phyloP scores from a whole-genome alignment of 2,888 invertebrate species.

The Pristionchus arcanus region DNA sequence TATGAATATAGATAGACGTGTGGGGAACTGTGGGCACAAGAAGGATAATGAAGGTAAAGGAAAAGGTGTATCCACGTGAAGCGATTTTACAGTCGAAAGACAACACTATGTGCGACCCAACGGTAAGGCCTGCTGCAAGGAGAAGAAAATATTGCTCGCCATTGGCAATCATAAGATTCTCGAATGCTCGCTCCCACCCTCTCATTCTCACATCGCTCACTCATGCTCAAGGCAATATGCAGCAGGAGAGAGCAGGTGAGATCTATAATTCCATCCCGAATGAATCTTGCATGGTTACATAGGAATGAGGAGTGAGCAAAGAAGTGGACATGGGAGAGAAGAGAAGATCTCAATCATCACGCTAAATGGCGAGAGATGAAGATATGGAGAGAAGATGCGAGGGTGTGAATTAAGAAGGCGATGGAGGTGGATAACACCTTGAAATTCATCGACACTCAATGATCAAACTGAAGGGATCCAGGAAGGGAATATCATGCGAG shows the following conservation, averaged over 20 bases:
- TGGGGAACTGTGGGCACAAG: not conserved
- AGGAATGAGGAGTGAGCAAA: not conserved
- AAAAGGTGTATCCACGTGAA: too few species aligned
- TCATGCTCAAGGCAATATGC: not conserved
- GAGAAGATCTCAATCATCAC: not conserved
- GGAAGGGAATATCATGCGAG: not conserved
- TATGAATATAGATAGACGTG: too few species aligned
- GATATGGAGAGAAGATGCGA: not conserved
- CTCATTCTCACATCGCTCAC: not conserved
- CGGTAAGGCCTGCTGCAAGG: too few species aligned
- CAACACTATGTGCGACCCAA: too few species aligned
- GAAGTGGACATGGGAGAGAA: not conserved
- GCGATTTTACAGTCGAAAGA: too few species aligned
- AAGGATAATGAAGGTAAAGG: not conserved
- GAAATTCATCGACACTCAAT: too few species aligned
- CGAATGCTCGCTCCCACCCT: not conserved
- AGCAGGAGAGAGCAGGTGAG: not conserved
- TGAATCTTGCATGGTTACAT: conserved; percentile 41
- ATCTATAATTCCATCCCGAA: conserved; percentile 39
- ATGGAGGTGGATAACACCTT: too few species aligned
- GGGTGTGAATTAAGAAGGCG: not conserved
- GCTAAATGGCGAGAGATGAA: not conserved
- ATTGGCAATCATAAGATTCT: not conserved
- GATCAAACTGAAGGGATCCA: not conserved
- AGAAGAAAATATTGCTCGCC: too few species aligned